Evolutionary conservation across 2,797 vertebrate species (phyloP), one percentile per base, ranked within the genome.

Genomic region (Acropternis orthonyx): DNA sequence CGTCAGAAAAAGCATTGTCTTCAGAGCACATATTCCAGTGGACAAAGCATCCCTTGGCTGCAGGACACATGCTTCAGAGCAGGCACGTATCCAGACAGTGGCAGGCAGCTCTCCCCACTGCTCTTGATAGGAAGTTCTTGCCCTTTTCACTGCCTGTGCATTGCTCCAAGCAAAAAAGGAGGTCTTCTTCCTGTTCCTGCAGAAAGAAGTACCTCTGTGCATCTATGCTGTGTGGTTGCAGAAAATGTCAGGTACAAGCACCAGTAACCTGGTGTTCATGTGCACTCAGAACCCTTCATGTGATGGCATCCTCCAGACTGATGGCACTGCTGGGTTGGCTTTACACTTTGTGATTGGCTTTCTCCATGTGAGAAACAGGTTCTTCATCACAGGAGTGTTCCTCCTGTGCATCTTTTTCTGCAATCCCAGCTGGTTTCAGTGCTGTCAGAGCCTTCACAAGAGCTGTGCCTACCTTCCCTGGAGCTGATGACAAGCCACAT

Each of bases 1-100:
- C 0, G 0, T 75, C 55, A 82, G 55, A 37, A 71, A n/a, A 62
- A 76, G n/a, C 7, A 2, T 17, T 3, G 0, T 30, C 15, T 51
- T 28, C 0, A 1, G 28, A 89, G 44, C 0, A 0, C 2, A 2
- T 19, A 46, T 12, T 39, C 17, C 5, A 4, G 59, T 34, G 67
- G 32, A 44, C 37, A 49, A 41, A 48, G 59, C 1, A 0, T 39
- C 20, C 43, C 28, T 61, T 43, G 51, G 68, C 63, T 88, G 66
- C 4, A 10, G 54, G 24, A 46, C 2, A 3, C 2, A 1, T 8
- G 14, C 12, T 62, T 41, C 6, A 12, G 37, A 43, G 36, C 43
- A n/a, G 19, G 36, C 3, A 10, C 23, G 19, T 44, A 30, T 32
- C 56, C 0, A 0, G 23, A 20, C 10, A 56, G 16, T 1, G 3